Base-by-base conservation (phyloP, 2,113 vertebrate species). In the Glareola pratincola region DNA sequence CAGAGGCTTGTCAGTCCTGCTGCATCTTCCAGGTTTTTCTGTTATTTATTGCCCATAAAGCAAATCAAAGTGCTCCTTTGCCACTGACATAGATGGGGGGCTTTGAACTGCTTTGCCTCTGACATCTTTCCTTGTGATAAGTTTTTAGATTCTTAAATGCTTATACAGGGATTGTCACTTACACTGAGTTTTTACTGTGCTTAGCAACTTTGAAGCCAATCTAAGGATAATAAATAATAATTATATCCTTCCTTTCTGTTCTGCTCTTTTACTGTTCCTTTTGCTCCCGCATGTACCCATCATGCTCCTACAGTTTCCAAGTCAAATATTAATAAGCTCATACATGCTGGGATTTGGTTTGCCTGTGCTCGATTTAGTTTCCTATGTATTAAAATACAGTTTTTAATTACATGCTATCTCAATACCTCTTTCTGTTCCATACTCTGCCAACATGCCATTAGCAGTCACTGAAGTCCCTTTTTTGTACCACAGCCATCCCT, bases 31-130 rank as follows among this genome's bases (percentile, higher is more conserved):
- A 88, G 41, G 15, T 2, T 37, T 34, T 74, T 59, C 50, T 83
- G 87, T 88, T 91, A 85, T 93, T 96, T 96, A 76, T 88, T 94
- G 91, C 47, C 75, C 76, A 67, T 88, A 94, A 94, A 94, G 79
- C 34, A 92, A 85, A 94, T 74, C 45, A 36, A 83, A 95, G 75
- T 39, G 74, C 78, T 93, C 74, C 85, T 93, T 89, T 77, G 74
- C 79, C 45, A 30, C 54, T 82, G 88, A 66, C 50, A 36, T 5
- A 57, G 77, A 43, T 5, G 1, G 37, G 34, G 45, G 76, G 47
- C 73, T 93, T 92, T 66, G 69, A 92, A 72, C 57, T 56, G 57
- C 51, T 90, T 83, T 72, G 53, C 53, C 67, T 87, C 53, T 78
- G 81, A 20, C n/a, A 37, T 23, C 66, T 83, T 59, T 27, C 50